Base-by-base conservation (phyloP, 2,113 vertebrate genomes). In the Eonycteris spelaea region DNA sequence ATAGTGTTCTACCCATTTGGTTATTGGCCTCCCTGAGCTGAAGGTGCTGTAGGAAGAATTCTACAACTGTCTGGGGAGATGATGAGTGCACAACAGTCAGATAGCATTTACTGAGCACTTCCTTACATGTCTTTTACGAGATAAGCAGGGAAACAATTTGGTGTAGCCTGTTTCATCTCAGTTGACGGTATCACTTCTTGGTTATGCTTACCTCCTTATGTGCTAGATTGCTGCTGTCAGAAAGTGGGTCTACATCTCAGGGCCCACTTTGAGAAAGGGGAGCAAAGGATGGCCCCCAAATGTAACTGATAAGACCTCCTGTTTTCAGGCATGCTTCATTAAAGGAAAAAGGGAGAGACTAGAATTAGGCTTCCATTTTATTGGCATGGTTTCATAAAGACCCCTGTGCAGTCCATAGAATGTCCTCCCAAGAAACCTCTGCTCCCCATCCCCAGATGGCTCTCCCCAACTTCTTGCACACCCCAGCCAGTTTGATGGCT, bases 81-180 rank as follows among this genome's bases (percentile, higher is more conserved):
- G 90, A 33, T 87, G 93, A 35, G 67, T 22, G 7, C 38, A 21
- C 40, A 43, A 21, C 40, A 43, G 48, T 86, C 68, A 59, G 65
- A 55, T 61, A 45, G 85, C 68, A 65, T 84, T 95, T 77, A 63
- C 91, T 26, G 18, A 91, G 79, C 84, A 45, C 75, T 91, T 93
- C 79, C 57, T 77, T 74, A 88, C 43, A 63, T 7, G 0, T 18
- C 85, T 67, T 82, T 91, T n/a, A 78, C 48, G 35, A 74, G 86
- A 95, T 96, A 96, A 91, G 55, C 45, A 86, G 84, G 74, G 90
- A 90, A 87, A 77, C 43, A 68, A 28, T 90, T 65, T 89, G 57
- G 12, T 45, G 53, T 35, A 43, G 63, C 40, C 95, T 89, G 87
- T 95, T 96, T 92, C 48, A 10, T 95, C 79, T 97, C 68, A 90